phyloP scores from a whole-genome alignment of 2,888 invertebrate species.

The Drosophila testacea region DNA sequence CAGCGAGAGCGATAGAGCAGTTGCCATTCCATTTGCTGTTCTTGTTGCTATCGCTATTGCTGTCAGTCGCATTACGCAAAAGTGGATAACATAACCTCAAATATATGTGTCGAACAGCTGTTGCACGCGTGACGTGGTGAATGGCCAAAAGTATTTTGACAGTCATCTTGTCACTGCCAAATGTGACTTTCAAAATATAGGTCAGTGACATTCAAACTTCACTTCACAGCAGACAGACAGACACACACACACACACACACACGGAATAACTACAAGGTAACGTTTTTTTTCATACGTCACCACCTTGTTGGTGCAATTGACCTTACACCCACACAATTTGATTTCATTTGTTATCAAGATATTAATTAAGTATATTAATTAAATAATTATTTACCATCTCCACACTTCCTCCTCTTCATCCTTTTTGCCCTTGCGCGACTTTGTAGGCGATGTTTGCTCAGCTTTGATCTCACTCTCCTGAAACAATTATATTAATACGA shows the following conservation, averaged over 20 bases:
- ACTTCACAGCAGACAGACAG: constrained; percentile 9
- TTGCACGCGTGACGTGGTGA: constrained; percentile 51
- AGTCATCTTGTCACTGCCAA: constrained; percentile 45
- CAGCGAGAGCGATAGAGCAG: constrained; percentile 33
- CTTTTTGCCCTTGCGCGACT: constrained; percentile 89
- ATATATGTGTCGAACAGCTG: constrained; percentile 57
- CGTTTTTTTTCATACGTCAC: background rate
- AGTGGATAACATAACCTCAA: constrained; percentile 61
- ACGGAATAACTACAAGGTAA: too few species aligned
- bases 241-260: constrained; percentile 17
- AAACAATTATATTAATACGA: constrained; percentile 26
- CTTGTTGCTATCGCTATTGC: constrained; percentile 4
- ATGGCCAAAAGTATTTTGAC: constrained; percentile 30
- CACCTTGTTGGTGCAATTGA: too few species aligned
- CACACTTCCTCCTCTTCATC: constrained; percentile 94
- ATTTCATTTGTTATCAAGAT: too few species aligned
- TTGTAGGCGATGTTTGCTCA: constrained; percentile 86
- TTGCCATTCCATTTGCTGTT: constrained; percentile 49
- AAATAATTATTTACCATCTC: constrained; percentile 90
- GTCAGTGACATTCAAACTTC: constrained; percentile 74
- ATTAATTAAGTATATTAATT: background rate
- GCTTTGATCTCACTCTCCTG: constrained; percentile 60
- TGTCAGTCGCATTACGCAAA: constrained; percentile 65
- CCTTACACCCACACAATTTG: too few species aligned
- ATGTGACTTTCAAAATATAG: constrained; percentile 75